Base-by-base conservation (phyloP, 2,113 vertebrate species). In the Rhinichthys klamathensis region DNA sequence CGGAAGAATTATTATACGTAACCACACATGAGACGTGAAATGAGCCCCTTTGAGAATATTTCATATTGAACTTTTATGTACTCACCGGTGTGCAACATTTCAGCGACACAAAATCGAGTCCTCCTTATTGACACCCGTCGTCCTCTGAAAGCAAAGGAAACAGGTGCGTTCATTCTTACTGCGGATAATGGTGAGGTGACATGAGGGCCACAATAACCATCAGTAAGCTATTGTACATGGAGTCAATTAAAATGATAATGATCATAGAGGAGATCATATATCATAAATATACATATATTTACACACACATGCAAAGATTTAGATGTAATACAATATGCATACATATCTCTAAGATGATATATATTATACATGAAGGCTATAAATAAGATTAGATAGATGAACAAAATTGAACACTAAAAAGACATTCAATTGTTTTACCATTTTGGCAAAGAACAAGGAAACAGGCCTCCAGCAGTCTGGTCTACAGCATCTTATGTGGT, bases 91-190 rank as follows among this genome's bases (percentile, higher is more conserved):
- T 91, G 92, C 93, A 90, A 89, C 89, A 85, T 92, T 88, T 97
- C 96, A 98, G 93, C 97, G 97, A 94, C 97, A 98, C 91, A 99
- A 93, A 95, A 99, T 95, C 89, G 97, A 96, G 93, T 99, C 98
- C 83, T 97, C 96, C 80, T 97, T 97, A 95, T 97, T 97, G 86
- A 94, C 92, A 93, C 96, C 96, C 90, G 96, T 94, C 69, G 95
- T 96, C 93, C 96, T 96, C 97, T 99, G 94, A 67, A 95, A 94
- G 58, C 65, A 89, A 84, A 88, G 27, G 56, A 89, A 91, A 91
- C 84, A 85, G 58, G 90, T 56, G 80, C 27, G 32, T 75, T 86
- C 18, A 67, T 58, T 83, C 73, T 72, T 6, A 32, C 63, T 78
- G 70, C 80, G 44, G 60, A 27, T 81, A 30, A 67, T 15, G 32